A percentile compares a stretch with the other conserved stretches of the same genome.
Evolutionary conservation across 1,140 invertebrate species (phyloP).

Genomic region (Melanaphis sacchari): DNA sequence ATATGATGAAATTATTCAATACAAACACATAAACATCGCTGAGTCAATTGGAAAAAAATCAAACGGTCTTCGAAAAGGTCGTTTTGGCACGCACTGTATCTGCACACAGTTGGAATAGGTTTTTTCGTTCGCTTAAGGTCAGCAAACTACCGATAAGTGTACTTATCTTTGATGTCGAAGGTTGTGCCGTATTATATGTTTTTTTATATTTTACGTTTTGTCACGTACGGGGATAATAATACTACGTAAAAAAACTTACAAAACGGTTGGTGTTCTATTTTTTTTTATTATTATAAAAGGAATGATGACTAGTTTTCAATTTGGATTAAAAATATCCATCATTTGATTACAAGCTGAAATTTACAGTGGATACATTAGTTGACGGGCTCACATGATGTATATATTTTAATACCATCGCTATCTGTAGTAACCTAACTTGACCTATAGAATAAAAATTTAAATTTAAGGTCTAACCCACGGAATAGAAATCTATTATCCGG

Average conservation of each 20-base stretch:
- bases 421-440: neutral
- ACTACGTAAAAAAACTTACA: neutral
- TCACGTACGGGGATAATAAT: neutral
- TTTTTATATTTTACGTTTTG: constrained; percentile 9
- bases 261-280: constrained; percentile 8
- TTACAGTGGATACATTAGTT: neutral
- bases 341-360: neutral
- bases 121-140: constrained; percentile 35
- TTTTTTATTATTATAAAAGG: neutral
- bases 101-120: constrained; percentile 12
- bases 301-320: neutral
- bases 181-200: constrained; percentile 8
- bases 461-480: neutral
- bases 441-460: neutral
- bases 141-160: constrained; percentile 36
- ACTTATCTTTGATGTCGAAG: constrained; percentile 47
- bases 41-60: neutral
- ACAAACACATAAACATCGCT: neutral
- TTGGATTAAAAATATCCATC: neutral
- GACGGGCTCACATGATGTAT: no score
- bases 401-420: neutral
- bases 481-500: no score
- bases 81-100: constrained; percentile 41
- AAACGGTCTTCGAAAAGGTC: constrained; percentile 31
- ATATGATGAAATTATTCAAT: neutral